Conservation (phyloP, 2,113 vertebrate species). For the Varanus salvator region DNA sequence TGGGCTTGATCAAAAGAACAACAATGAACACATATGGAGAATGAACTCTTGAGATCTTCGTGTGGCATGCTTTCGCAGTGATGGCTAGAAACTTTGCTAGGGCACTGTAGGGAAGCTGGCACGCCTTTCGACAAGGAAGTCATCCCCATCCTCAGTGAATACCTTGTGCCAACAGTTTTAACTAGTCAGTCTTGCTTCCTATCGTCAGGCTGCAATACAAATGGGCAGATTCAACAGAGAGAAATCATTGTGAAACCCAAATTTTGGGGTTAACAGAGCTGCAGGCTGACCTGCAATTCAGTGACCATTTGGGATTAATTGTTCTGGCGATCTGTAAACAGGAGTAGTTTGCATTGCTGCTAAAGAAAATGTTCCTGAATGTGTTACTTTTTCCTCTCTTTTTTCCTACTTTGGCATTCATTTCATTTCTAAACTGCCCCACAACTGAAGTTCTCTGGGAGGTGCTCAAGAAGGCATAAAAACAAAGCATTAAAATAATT, state of each 20-base stretch:
- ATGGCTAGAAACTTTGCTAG: slow-evolving; percentile 7
- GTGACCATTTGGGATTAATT: too few relatives aligned
- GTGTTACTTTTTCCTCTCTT: too few relatives aligned
- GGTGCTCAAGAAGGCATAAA: too few relatives aligned
- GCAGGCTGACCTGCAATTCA: neutral
- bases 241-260: neutral
- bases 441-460: too few relatives aligned
- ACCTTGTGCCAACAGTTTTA: neutral
- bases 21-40: slow-evolving; percentile 15
- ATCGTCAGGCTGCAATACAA: neutral
- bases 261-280: neutral
- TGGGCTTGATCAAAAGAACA: slow-evolving; percentile 15
- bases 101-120: slow-evolving; percentile 18
- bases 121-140: neutral
- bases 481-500: too few relatives aligned
- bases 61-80: slow-evolving; percentile 38
- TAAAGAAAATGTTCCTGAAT: neutral
- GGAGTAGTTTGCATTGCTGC: neutral
- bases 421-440: too few relatives aligned
- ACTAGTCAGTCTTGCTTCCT: neutral
- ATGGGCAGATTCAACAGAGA: neutral
- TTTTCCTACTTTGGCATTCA: too few relatives aligned
- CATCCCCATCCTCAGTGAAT: neutral
- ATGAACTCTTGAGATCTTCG: slow-evolving; percentile 20
- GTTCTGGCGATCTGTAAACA: neutral